Conservation (phyloP, 2,888 invertebrate genomes). For the Eupeodes luniger region DNA sequence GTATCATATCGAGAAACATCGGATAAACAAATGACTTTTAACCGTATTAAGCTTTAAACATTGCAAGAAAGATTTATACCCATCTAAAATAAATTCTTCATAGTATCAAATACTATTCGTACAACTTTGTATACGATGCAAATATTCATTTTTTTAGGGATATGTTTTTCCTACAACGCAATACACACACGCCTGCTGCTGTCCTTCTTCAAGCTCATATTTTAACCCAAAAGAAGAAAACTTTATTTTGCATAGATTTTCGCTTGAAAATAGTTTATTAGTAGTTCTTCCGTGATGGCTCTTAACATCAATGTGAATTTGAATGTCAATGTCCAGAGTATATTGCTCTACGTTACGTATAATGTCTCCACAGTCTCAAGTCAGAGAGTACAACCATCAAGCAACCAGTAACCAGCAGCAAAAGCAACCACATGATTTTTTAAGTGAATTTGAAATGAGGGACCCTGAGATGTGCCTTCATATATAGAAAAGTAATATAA, state of each 20-base stretch:
- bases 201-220: constrained; percentile 1
- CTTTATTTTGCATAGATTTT: constrained; percentile 60
- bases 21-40: too few species aligned
- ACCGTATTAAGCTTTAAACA: background rate
- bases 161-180: constrained; percentile 29
- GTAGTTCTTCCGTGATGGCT: constrained; percentile 38
- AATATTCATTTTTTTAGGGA: constrained; percentile 1
- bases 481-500: constrained; percentile 52
- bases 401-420: too few species aligned
- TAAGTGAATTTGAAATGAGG: constrained; percentile 45
- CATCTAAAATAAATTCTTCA: background rate
- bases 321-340: constrained; percentile 30
- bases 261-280: constrained; percentile 69
- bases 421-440: constrained; percentile 7
- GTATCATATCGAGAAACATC: too few species aligned
- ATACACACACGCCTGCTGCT: constrained; percentile 2
- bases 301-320: constrained; percentile 46
- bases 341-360: constrained; percentile 4
- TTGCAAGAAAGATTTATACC: background rate
- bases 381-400: constrained; percentile 24
- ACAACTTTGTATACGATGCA: constrained; percentile 38
- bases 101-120: constrained; percentile 36
- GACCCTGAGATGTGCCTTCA: constrained; percentile 21
- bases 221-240: background rate
- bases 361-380: too few species aligned